phyloP scores from a whole-genome alignment of 2,797 vertebrate genomes.

The Astyanax mexicanus region DNA sequence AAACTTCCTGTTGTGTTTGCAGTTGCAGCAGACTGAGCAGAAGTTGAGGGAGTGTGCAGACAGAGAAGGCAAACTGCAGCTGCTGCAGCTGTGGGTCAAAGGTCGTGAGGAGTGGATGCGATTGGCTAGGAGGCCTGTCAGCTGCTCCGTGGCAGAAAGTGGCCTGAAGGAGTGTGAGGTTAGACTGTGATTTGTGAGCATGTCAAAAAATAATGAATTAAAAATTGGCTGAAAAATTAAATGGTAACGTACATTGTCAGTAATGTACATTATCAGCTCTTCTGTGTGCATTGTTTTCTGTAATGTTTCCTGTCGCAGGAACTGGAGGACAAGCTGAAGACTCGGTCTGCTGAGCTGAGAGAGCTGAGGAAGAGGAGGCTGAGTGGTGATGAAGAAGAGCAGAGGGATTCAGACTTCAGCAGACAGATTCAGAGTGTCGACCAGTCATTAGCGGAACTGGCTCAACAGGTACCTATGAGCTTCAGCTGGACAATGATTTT shows the following conservation, averaged over 20 bases:
- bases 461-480: constrained; percentile 59
- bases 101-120: constrained; percentile 77
- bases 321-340: constrained; percentile 76
- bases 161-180: constrained; percentile 82
- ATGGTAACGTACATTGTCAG: background rate
- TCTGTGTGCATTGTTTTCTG: too few relatives aligned
- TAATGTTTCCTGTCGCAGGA: constrained; percentile 69
- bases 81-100: constrained; percentile 80
- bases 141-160: constrained; percentile 73
- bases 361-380: constrained; percentile 69
- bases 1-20: background rate
- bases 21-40: constrained; percentile 83
- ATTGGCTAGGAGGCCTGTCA: constrained; percentile 74
- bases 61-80: constrained; percentile 77
- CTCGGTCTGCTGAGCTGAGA: constrained; percentile 74
- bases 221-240: too few relatives aligned
- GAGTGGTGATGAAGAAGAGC: constrained; percentile 33
- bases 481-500: background rate
- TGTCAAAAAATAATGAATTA: too few relatives aligned
- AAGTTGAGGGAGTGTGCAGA: constrained; percentile 76
- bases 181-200: too few relatives aligned
- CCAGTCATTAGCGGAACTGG: constrained; percentile 58
- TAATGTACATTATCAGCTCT: background rate
- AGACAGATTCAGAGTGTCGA: constrained; percentile 43
- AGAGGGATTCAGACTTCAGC: constrained; percentile 38